A percentile compares a stretch with the other conserved stretches of the same genome.
These are phyloP conservation scores for Larimichthys polyactis DNA, from an alignment of 2,113 vertebrate genomes.

Conservation along the genomic window DNA sequence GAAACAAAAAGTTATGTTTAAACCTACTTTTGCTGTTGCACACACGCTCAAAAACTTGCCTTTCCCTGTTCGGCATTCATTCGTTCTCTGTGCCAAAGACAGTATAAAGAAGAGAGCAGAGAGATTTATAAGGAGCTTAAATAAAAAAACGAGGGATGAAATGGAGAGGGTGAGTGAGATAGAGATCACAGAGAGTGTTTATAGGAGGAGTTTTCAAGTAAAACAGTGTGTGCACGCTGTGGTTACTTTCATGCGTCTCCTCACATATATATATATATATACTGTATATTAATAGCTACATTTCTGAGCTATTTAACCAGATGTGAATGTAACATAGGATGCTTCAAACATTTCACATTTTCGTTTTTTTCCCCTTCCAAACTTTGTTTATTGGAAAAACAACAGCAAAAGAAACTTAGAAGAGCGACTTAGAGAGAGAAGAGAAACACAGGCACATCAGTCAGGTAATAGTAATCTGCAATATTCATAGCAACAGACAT, in stretches of 20 bases:
- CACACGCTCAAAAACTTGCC: background rate
- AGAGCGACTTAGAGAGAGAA: too few relatives aligned
- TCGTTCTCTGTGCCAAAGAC: conserved; percentile 29
- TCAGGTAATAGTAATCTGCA: too few relatives aligned
- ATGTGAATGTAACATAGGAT: conserved; percentile 18
- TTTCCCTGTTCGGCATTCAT: conserved; percentile 15
- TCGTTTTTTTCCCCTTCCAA: too few relatives aligned
- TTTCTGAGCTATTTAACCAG: conserved; percentile 35
- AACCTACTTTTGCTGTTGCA: background rate
- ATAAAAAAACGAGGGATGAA: conserved; percentile 27
- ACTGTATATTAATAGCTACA: conserved; percentile 22
- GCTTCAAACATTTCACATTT: too few relatives aligned
- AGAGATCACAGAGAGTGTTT: conserved; percentile 31
- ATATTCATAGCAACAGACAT: too few relatives aligned
- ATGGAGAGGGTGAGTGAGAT: conserved; percentile 15
- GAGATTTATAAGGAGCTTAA: conserved; percentile 20
- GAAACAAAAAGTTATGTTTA: conserved; percentile 3
- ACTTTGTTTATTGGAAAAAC: too few relatives aligned
- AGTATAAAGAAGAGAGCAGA: conserved; percentile 2
- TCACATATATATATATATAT: background rate
- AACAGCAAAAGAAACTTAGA: too few relatives aligned
- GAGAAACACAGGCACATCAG: too few relatives aligned
- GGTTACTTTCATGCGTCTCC: conserved; percentile 44
- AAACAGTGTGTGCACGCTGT: conserved; percentile 23
- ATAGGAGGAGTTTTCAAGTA: conserved; percentile 32